A percentile compares a stretch with the other conserved stretches of the same genome.
Evolutionary conservation across 92 coral and sea anemone genomes (phyloP).

Genomic region (Porites lobata): DNA sequence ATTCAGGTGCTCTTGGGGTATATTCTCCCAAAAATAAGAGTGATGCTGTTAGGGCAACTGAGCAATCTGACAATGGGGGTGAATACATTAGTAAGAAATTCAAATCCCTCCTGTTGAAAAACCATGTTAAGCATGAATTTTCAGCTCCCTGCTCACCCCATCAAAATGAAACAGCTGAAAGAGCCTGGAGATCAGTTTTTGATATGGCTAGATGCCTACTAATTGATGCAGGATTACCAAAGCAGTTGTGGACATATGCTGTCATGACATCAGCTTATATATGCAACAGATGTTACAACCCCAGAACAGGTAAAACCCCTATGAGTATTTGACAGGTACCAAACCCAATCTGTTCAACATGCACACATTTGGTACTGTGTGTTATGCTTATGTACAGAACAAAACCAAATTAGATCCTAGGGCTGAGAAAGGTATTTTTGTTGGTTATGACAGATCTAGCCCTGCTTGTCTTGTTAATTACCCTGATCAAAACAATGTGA

Average conservation of each 20-base stretch:
- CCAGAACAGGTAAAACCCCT: constrained; percentile 38
- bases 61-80: constrained; percentile 5
- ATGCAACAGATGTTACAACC: constrained; percentile 46
- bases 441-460: constrained; percentile 56
- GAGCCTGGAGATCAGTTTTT: constrained; percentile 16
- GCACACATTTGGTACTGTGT: constrained; percentile 60
- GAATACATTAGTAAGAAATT: constrained; percentile 5
- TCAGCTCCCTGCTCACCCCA: constrained; percentile 31
- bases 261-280: constrained; percentile 46
- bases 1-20: constrained; percentile 7
- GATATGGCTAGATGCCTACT: constrained; percentile 23
- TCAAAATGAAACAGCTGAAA: constrained; percentile 20
- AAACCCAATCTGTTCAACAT: constrained; percentile 55
- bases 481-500: constrained; percentile 39
- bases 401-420: constrained; percentile 51
- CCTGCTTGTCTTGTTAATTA: constrained; percentile 61
- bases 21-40: constrained; percentile 9
- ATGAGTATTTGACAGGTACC: constrained; percentile 47
- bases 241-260: constrained; percentile 45
- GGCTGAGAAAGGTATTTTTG: constrained; percentile 53
- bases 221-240: constrained; percentile 34
- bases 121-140: constrained; percentile 11
- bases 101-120: background rate
- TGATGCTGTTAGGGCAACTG: constrained; percentile 25
- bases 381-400: constrained; percentile 58